phyloP scores from a whole-genome alignment of 1,140 invertebrate genomes.

The Drosophila ficusphila region DNA sequence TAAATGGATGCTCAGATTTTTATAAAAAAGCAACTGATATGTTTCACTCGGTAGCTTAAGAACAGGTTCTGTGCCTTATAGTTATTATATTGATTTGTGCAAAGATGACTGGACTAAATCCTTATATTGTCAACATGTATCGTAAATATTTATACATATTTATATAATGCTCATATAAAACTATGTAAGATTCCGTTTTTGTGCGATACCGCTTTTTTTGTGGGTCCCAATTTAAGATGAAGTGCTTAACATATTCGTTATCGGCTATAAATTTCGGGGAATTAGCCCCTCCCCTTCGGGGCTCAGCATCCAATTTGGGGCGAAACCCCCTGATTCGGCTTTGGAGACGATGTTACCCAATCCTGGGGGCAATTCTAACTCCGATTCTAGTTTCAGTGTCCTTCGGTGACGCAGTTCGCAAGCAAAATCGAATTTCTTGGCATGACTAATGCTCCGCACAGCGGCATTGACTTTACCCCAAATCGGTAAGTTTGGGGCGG shows the following conservation, averaged over 20 bases:
- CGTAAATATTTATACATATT: too few species aligned
- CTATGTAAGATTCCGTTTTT: too few species aligned
- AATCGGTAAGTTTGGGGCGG: slow-evolving; percentile 27
- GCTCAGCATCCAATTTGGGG: background rate
- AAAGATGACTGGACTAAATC: background rate
- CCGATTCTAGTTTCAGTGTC: slow-evolving; percentile 10
- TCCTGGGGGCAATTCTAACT: background rate
- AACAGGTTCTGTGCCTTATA: background rate
- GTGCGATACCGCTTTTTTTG: too few species aligned
- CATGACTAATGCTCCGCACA: slow-evolving; percentile 60
- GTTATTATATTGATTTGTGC: background rate
- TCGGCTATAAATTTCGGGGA: background rate
- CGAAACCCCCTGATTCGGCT: background rate
- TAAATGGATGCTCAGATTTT: too few species aligned
- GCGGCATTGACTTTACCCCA: slow-evolving; percentile 57
- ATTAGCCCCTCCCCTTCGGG: background rate
- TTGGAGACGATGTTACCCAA: slow-evolving; percentile 2
- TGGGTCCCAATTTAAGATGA: too few species aligned
- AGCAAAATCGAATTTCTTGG: slow-evolving; percentile 41
- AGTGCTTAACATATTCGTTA: background rate
- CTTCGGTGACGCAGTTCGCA: slow-evolving; percentile 31
- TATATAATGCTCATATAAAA: too few species aligned
- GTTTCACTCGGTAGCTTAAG: too few species aligned
- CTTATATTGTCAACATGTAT: background rate
- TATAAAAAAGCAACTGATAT: too few species aligned